phyloP scores from a whole-genome alignment of 2,888 invertebrate species.

The Nomada fabriciana region DNA sequence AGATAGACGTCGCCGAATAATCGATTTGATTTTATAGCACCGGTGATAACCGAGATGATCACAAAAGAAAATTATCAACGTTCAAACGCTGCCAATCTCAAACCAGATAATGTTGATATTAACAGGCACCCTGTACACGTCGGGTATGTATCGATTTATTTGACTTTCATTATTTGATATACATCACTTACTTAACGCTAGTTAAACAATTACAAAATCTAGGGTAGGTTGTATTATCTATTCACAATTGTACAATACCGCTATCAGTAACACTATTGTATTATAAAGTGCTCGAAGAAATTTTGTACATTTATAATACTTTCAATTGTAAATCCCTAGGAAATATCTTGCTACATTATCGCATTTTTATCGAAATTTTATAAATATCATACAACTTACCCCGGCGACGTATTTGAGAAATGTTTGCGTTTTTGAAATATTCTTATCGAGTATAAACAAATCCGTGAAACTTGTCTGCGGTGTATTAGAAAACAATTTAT shows the following conservation, averaged over 20 bases:
- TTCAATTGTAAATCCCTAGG: not conserved
- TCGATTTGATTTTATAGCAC: slow-evolving; percentile 72
- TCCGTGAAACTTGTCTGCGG: slow-evolving; percentile 18
- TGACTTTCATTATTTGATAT: not conserved
- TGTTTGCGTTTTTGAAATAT: slow-evolving; percentile 14
- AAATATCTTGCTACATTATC: not conserved
- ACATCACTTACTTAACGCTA: slow-evolving; percentile 28
- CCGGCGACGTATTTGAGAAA: slow-evolving; percentile 13
- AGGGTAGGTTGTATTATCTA: slow-evolving; percentile 53
- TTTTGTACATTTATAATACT: slow-evolving; percentile 1
- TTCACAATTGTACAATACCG: not conserved
- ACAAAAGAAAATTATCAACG: slow-evolving; percentile 85
- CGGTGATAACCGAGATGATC: slow-evolving; percentile 83
- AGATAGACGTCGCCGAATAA: not conserved
- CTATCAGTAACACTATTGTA: not conserved
- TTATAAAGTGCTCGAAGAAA: not conserved
- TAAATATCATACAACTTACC: slow-evolving; percentile 44
- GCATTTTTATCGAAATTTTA: not conserved
- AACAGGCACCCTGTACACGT: slow-evolving; percentile 88
- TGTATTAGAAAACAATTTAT: slow-evolving; percentile 31
- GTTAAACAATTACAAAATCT: slow-evolving; percentile 8
- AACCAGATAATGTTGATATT: slow-evolving; percentile 87
- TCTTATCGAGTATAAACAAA: slow-evolving; percentile 2
- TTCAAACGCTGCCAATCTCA: slow-evolving; percentile 86
- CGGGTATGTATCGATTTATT: slow-evolving; percentile 85